phyloP scores from a whole-genome alignment of 2,888 invertebrate species.

The Cyclophora albipunctata region DNA sequence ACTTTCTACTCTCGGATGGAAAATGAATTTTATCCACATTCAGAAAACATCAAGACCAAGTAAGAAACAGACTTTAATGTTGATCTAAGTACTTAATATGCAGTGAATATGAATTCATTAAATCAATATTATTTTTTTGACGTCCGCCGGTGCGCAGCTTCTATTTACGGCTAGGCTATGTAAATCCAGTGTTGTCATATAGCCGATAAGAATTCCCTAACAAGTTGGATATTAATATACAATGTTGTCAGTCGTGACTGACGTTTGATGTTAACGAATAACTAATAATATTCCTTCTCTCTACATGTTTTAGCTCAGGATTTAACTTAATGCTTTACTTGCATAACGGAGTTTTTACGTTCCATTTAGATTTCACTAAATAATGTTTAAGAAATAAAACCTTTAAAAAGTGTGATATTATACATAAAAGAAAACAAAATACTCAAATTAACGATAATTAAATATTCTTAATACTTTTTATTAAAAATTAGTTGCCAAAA shows the following conservation, averaged over 20 bases:
- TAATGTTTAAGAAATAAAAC: too few relatives aligned
- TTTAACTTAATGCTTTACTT: too few relatives aligned
- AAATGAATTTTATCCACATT: too few relatives aligned
- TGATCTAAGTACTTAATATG: conserved; percentile 1
- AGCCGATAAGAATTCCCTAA: conserved; percentile 44
- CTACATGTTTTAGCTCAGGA: neutral
- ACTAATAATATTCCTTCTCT: conserved; percentile 1
- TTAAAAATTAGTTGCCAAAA: too few relatives aligned
- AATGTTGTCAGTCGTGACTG: conserved; percentile 42
- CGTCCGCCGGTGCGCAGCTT: conserved; percentile 4
- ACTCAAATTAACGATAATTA: too few relatives aligned
- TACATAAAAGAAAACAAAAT: too few relatives aligned
- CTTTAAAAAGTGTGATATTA: too few relatives aligned
- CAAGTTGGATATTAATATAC: conserved; percentile 39
- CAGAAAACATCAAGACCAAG: too few relatives aligned
- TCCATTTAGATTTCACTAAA: too few relatives aligned
- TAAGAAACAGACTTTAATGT: neutral
- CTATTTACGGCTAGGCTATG: conserved; percentile 11
- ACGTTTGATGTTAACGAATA: conserved; percentile 17
- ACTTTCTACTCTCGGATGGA: too few relatives aligned
- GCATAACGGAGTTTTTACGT: too few relatives aligned
- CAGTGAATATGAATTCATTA: neutral
- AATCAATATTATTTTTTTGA: conserved; percentile 5
- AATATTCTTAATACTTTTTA: too few relatives aligned
- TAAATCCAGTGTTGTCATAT: conserved; percentile 38